A percentile compares a stretch with the other conserved stretches of the same genome.
These are phyloP conservation scores for Pristionchus entomophagus DNA, from an alignment of 2,888 invertebrate species.

Conservation along the genomic window DNA sequence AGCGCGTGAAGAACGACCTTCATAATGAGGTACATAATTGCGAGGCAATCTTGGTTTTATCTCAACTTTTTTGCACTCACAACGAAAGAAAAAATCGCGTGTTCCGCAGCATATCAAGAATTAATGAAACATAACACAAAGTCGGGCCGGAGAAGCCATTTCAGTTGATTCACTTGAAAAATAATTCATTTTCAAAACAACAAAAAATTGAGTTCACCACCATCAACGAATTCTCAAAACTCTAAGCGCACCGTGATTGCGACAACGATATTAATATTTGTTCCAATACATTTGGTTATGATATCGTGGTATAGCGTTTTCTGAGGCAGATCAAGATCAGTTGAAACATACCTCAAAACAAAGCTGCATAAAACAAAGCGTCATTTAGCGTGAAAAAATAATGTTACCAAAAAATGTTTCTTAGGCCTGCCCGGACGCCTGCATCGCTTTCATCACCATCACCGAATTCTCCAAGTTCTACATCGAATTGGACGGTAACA, in stretches of 20 bases:
- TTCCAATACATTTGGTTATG: too few species aligned
- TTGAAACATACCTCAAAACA: slow-evolving; percentile 98
- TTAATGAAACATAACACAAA: neutral
- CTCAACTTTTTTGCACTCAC: neutral
- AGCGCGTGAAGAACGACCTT: slow-evolving; percentile 53
- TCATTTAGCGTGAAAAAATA: too few species aligned
- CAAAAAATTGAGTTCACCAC: slow-evolving; percentile 91
- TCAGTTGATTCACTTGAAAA: neutral
- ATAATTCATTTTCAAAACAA: neutral
- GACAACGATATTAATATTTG: too few species aligned
- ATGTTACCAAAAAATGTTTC: too few species aligned
- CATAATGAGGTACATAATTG: slow-evolving; percentile 67
- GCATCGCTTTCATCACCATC: slow-evolving; percentile 96
- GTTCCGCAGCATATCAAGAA: neutral
- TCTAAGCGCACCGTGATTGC: slow-evolving; percentile 95
- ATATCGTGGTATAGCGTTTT: slow-evolving; percentile 95
- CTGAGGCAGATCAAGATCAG: slow-evolving; percentile 96
- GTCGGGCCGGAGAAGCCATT: too few species aligned
- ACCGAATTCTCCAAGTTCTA: slow-evolving; percentile 94
- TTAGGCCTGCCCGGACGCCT: slow-evolving; percentile 84
- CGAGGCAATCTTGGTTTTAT: too few species aligned
- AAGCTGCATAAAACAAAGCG: too few species aligned
- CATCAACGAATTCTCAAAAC: slow-evolving; percentile 91
- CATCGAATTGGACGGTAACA: slow-evolving; percentile 95
- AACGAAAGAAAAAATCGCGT: neutral